These are phyloP conservation scores for Pristionchus mayeri DNA, from an alignment of 2,888 invertebrate species.

Conservation along the genomic window DNA sequence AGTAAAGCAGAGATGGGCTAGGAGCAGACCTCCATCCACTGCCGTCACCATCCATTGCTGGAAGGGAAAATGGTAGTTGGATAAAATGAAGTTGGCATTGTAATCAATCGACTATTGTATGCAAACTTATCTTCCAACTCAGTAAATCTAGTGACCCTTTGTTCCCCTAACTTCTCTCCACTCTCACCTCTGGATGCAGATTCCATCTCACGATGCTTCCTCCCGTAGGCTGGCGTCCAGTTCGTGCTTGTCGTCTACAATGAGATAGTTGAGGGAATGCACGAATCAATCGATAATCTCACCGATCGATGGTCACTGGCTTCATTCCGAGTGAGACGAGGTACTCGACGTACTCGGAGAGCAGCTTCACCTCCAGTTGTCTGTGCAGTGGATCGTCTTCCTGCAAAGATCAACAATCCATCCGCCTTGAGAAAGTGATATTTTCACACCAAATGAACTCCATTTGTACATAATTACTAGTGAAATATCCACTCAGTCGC, in stretches of 20 bases:
- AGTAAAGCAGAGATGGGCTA: constrained; percentile 60
- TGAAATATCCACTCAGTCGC: too few relatives aligned
- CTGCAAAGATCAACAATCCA: neutral
- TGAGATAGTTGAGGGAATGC: neutral
- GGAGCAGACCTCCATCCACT: constrained; percentile 59
- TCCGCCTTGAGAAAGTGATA: too few relatives aligned
- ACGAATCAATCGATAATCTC: neutral
- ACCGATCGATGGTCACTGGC: constrained; percentile 37
- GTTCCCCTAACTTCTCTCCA: neutral
- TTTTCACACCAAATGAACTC: too few relatives aligned
- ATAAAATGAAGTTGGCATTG: too few relatives aligned
- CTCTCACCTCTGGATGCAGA: constrained; percentile 47
- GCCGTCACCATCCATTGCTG: constrained; percentile 57
- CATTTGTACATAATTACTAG: too few relatives aligned
- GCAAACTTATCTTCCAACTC: neutral
- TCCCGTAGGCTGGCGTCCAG: constrained; percentile 21
- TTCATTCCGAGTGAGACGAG: constrained; percentile 47
- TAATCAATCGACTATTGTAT: too few relatives aligned
- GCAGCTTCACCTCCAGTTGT: constrained; percentile 22
- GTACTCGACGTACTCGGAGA: constrained; percentile 43
- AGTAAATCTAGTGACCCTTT: neutral
- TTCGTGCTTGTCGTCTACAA: constrained; percentile 11
- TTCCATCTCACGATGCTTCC: constrained; percentile 23
- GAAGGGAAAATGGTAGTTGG: too few relatives aligned
- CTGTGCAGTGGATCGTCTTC: constrained; percentile 30